Evolutionary conservation across 2,113 vertebrate genomes (phyloP), one percentile per base, ranked within the genome.

Genomic region (Sturnus vulgaris): DNA sequence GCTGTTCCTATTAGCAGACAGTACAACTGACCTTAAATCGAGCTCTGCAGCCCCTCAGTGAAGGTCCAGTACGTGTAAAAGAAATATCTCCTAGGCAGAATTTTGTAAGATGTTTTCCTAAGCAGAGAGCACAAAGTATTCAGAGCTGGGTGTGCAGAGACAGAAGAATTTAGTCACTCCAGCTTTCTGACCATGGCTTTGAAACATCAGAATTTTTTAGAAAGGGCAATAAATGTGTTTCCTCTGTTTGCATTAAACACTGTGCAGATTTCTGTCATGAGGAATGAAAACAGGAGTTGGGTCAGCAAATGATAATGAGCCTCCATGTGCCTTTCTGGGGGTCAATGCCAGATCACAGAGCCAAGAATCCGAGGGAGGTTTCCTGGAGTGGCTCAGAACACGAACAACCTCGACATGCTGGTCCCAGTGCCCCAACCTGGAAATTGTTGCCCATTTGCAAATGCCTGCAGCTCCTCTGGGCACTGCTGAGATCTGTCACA

Each of bases 241-340:
- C 95, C 95, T 93, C 88, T 93, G 92, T 77, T 95, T 94, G 92
- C 82, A 59, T 92, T 65, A 89, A 91, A 93, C 90, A 94, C 85
- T 97, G 92, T 86, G 90, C 94, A 96, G 95, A 92, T 95, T 96
- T 84, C 94, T 96, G 95, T 97, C 95, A 95, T 0, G 61, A 92
- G 83, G 92, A 97, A 97, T 96, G 97, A 96, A 95, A 97, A 97
- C 95, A 97, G 96, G 83, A 96, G 96, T 97, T 95, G 92, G 97
- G 95, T 96, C 94, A 95, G 91, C 84, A 95, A 72, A 92, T 91
- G 95, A 93, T 97, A 96, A 93, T 92, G 95, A 93, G 88, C 40
- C 95, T 94, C 77, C 75, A 28, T 93, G 86, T 90, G 92, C 86
- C 84, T 95, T 86, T 95, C 15, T 7, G 83, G 69, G 79, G 95